phyloP scores from a whole-genome alignment of 2,888 invertebrate genomes.

The Leistus spinibarbis region DNA sequence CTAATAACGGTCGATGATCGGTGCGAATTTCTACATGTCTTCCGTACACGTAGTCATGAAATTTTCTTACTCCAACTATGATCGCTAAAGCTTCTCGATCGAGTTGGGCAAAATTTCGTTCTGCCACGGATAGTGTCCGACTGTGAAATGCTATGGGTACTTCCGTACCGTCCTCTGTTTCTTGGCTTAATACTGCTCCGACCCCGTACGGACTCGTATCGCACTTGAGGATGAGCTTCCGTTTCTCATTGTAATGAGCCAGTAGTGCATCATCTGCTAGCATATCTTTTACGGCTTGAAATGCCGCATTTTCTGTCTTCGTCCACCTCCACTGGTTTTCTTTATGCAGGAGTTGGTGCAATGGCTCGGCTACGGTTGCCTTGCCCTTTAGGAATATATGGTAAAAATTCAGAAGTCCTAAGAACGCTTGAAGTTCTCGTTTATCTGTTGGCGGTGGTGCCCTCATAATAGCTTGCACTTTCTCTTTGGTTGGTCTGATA shows the following conservation, averaged over 20 bases:
- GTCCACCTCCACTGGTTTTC: slow-evolving; percentile 45
- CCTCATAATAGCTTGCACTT: slow-evolving; percentile 42
- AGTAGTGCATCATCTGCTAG: not conserved
- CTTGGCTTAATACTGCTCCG: not conserved
- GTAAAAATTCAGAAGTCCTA: slow-evolving; percentile 48
- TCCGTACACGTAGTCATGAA: not conserved
- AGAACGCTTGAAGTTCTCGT: slow-evolving; percentile 24
- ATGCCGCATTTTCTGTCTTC: too few relatives aligned
- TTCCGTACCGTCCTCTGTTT: not conserved
- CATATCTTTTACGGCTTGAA: slow-evolving; percentile 39
- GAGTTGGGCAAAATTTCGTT: too few relatives aligned
- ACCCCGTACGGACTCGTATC: not conserved
- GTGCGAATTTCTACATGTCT: slow-evolving; percentile 1
- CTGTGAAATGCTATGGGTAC: not conserved
- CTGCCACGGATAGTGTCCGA: not conserved
- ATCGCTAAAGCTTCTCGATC: slow-evolving; percentile 1
- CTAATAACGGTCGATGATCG: slow-evolving; percentile 40
- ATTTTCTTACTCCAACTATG: not conserved
- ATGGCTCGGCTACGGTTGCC: slow-evolving; percentile 43
- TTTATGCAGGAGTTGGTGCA: slow-evolving; percentile 45
- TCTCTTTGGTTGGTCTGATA: slow-evolving; percentile 37
- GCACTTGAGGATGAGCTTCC: not conserved
- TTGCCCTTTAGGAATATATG: slow-evolving; percentile 47
- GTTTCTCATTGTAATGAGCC: slow-evolving; percentile 1
- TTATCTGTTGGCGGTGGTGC: slow-evolving; percentile 42